Evolutionary conservation across 2,888 invertebrate genomes (phyloP), one percentile per base, ranked within the genome.

Genomic region (Eumacrocentrus americanus): DNA sequence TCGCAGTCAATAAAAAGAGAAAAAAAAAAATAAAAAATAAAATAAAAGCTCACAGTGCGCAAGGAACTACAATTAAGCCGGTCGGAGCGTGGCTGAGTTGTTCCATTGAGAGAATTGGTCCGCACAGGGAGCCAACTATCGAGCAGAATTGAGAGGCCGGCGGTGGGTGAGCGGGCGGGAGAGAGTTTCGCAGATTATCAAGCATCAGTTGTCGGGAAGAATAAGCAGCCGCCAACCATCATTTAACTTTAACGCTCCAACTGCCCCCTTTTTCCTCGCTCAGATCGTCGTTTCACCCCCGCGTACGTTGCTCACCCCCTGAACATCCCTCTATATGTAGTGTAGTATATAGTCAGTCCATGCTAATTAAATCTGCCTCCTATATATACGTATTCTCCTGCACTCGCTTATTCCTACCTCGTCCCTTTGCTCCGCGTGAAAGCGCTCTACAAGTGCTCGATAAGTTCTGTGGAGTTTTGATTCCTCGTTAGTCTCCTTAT

Each of bases 181-280:
- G 48, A 54, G 38, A 57, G 71, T 75, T 77, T 78, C 73, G 76
- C 77, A 74, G 77, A 80, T 80, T 80, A 80, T 78, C 78, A 79
- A 79, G 80, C 80, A 80, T 80, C 80, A 77, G 79, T 80, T 80
- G 77, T 67, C 72, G 78, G 75, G 80, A 80, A 80, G 80, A 80
- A 80, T 80, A 77, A 80, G 77, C 79, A 79, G 76, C 79, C 79
- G 77, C 76, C 79, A 78, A 79, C 80, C 80, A 77, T 80, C 80
- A 79, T 80, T 80, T 80, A 80, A 80, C 80, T 80, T 80, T 80
- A 80, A 80, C 80, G 80, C 80, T 77, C 70, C 75, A 77, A 73
- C 75, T 76, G 70, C 70, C 64, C 66, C 65, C 66, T 62, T 63
- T 64, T 64, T 59, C 54, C 60, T 61, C 54, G 23, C 58, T 64